Evolutionary conservation across 2,797 vertebrate species (phyloP).

Genomic region (Artibeus jamaicensis): DNA sequence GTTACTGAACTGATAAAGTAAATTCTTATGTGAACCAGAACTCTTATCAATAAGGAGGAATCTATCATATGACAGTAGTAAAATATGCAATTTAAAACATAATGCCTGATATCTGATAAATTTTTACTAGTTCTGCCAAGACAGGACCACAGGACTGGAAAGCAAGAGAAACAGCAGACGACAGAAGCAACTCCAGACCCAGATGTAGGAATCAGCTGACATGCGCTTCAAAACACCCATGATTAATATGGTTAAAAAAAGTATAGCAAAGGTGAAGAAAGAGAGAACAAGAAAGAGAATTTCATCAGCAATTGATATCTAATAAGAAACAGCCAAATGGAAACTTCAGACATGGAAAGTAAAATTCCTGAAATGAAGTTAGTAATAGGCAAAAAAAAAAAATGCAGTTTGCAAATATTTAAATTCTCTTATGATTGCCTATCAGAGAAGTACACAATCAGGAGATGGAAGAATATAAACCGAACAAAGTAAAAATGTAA

Average conservation of each 20-base stretch:
- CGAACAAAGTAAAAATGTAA: not conserved
- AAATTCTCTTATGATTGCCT: not conserved
- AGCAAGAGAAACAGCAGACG: not conserved
- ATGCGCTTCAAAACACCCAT: not conserved
- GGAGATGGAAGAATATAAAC: not conserved
- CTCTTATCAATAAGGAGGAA: not conserved
- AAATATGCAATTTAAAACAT: not conserved
- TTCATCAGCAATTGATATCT: not conserved
- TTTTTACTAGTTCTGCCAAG: not conserved
- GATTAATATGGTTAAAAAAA: not conserved
- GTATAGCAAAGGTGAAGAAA: not conserved
- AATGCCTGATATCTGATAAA: not conserved
- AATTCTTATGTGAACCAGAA: not conserved
- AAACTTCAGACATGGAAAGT: not conserved
- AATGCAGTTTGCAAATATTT: slow-evolving; percentile 30
- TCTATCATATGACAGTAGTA: not conserved
- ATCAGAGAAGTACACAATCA: not conserved
- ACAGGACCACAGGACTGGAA: not conserved
- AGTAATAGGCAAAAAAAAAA: not conserved
- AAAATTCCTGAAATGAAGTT: slow-evolving; percentile 11
- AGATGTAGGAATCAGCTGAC: not conserved
- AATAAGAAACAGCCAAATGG: not conserved
- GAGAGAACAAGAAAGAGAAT: not conserved
- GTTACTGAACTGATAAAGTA: not conserved
- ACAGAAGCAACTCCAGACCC: not conserved